Evolutionary conservation across 1,140 invertebrate species (phyloP).

Genomic region (Nylanderia fulva): DNA sequence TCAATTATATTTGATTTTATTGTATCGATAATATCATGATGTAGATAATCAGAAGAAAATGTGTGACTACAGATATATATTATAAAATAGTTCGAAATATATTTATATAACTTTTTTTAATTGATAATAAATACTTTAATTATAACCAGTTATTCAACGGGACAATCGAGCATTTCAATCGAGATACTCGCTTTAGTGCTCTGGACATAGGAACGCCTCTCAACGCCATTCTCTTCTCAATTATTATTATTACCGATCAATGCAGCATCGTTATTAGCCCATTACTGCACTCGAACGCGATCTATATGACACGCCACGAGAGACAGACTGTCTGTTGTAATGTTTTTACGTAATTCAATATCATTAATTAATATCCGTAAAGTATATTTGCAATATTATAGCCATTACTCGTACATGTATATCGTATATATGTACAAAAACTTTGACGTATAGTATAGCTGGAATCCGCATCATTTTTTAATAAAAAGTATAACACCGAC

Average conservation of each 20-base stretch:
- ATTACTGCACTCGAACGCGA: neutral
- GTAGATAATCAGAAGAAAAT: neutral
- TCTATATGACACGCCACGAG: neutral
- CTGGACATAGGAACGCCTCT: neutral
- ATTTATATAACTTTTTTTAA: neutral
- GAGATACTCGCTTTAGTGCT: neutral
- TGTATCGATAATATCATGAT: neutral
- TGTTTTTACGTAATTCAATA: neutral
- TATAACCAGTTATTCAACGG: neutral
- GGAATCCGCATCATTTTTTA: neutral
- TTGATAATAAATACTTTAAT: neutral
- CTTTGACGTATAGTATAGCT: neutral
- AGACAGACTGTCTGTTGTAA: conserved; percentile 12
- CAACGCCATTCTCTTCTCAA: neutral
- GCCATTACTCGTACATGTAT: neutral
- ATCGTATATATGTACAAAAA: neutral
- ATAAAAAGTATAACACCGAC: neutral
- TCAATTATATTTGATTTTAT: neutral
- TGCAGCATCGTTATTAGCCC: conserved; percentile 13
- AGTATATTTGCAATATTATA: neutral
- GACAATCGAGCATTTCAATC: neutral
- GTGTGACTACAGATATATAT: neutral
- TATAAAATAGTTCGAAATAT: neutral
- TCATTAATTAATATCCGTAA: neutral
- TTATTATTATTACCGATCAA: conserved; percentile 22